Base-by-base conservation (phyloP, 2,888 invertebrate genomes). In the Notodonta dromedarius region DNA sequence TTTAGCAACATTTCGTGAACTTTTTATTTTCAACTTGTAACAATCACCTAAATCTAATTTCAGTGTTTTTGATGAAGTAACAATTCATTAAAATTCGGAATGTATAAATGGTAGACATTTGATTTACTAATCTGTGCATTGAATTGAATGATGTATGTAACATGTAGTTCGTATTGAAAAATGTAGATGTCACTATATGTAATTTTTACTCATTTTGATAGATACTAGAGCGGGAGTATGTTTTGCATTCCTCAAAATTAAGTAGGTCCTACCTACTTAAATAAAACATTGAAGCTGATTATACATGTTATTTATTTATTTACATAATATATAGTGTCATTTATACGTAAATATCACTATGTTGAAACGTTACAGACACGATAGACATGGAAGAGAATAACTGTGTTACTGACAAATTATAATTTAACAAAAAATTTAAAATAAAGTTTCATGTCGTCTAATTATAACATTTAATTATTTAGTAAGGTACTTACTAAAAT, bases 211-310 rank as follows among this genome's bases (percentile, higher is more conserved):
- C 13, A 48, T n/a, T 35, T 35, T 35, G 24, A 24, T 24, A 24
- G 24, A 24, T 24, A 24, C 35, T 16, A 42, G 40, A 12, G 55
- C 55, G 42, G 40, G 4, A 55, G 24, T 0, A 35, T 53, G 12
- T 35, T 7, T 3, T 35, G 5, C 24, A 16, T 51, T 51, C 14
- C 9, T 51, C 4, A 53, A 53, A 11, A 53, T 53, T 53, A 53
- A 32, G 9, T 13, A 35, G 35, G 7, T 5, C 4, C 44, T n/a
- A n/a, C n/a, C 12, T 8, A 24, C 24, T 24, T 46, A 16, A 83
- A 80, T 79, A 63, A 85, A 82, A 80, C 77, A 82, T 77, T 73
- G 65, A 75, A 78, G 86, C 86, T 84, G 87, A 85, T 55, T 56
- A 56, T 56, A 56, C 56, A 56, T 79, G 74, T 74, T 70, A 79